phyloP scores from a whole-genome alignment of 2,113 vertebrate genomes.

The Oreotrochilus melanogaster region DNA sequence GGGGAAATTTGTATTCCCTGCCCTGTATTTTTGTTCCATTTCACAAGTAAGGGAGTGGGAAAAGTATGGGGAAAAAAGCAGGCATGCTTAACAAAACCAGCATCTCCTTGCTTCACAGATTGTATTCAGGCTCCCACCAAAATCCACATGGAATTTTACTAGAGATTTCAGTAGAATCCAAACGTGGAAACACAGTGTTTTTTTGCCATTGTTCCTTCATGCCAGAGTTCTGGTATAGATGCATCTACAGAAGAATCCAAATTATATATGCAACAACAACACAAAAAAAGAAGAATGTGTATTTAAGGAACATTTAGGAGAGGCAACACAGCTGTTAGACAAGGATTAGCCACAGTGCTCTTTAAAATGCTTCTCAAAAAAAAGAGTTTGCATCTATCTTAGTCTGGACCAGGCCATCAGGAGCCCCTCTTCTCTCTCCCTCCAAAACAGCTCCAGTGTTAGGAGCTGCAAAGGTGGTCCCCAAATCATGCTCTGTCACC shows the following conservation, averaged over 20 bases:
- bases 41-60: neutral
- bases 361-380: neutral
- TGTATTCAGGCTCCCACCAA: neutral
- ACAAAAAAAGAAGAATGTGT: accelerated
- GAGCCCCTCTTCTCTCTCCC: neutral
- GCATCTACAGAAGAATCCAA: neutral
- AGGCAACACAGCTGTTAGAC: neutral
- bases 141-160: neutral
- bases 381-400: neutral
- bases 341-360: neutral
- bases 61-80: neutral
- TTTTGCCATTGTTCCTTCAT: neutral
- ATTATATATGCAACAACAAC: neutral
- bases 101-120: neutral
- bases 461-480: neutral
- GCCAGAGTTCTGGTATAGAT: neutral
- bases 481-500: neutral
- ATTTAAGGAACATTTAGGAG: neutral
- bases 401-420: neutral
- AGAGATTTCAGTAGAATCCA: neutral
- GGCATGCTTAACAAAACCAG: neutral
- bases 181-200: neutral
- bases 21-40: neutral
- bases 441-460: neutral
- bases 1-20: neutral